phyloP scores from a whole-genome alignment of 2,113 vertebrate species.

The Hucho hucho region DNA sequence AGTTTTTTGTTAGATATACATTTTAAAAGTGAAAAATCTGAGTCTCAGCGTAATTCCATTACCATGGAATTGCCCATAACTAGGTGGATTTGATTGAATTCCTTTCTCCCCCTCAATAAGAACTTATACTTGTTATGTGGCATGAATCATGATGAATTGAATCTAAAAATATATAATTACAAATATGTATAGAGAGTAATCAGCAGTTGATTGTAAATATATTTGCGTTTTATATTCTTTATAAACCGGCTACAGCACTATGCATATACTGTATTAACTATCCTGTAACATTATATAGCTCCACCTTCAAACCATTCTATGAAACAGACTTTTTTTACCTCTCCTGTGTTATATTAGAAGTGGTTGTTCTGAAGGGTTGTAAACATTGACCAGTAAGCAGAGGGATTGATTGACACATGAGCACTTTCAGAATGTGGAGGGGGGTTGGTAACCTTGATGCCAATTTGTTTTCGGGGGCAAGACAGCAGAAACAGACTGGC shows the following conservation, averaged over 20 bases:
- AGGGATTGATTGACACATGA: slow-evolving; percentile 56
- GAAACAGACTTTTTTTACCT: slow-evolving; percentile 7
- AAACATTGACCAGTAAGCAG: slow-evolving; percentile 80
- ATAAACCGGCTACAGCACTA: slow-evolving; percentile 1
- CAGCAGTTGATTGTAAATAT: slow-evolving; percentile 20
- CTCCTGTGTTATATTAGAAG: slow-evolving; percentile 9
- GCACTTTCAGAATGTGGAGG: slow-evolving; percentile 42
- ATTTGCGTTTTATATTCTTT: slow-evolving; percentile 3
- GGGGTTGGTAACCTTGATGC: slow-evolving; percentile 43
- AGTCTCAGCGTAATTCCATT: no score
- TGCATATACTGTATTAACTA: not conserved
- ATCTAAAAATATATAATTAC: not conserved
- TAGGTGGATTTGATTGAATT: not conserved
- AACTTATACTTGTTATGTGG: not conserved
- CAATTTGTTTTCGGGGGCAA: no score
- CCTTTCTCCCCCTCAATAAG: not conserved
- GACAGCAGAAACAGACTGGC: no score
- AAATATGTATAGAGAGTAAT: slow-evolving; percentile 17
- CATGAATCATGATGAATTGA: not conserved
- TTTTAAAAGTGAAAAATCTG: no score
- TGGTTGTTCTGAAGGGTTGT: slow-evolving; percentile 58
- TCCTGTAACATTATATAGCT: no score
- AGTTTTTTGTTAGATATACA: no score
- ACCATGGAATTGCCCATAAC: no score
- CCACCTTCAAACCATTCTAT: not conserved